Percentiles rank a stretch among this genome's conserved stretches.
phyloP scores from a whole-genome alignment of 2,113 vertebrate species.

The Sialia sialis region DNA sequence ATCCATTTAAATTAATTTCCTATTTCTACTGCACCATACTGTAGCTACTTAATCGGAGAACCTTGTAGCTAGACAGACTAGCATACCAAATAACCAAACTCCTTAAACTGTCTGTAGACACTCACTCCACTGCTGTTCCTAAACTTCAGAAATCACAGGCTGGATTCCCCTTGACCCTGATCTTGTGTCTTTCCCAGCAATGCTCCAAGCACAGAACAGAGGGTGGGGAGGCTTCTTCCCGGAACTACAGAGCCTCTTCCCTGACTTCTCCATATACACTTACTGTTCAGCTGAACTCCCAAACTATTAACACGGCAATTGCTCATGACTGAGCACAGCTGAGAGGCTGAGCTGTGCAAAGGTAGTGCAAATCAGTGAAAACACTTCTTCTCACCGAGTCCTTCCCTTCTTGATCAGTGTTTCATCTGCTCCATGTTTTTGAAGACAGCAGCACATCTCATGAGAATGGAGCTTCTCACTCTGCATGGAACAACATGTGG shows the following conservation, averaged over 20 bases:
- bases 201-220: background rate
- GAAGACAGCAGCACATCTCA: background rate
- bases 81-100: background rate
- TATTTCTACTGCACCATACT: background rate
- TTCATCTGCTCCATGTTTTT: background rate
- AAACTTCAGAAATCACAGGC: background rate
- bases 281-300: background rate
- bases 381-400: background rate
- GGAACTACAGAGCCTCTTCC: background rate
- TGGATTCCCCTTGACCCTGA: background rate
- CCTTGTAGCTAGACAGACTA: background rate
- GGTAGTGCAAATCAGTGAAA: background rate
- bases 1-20: background rate
- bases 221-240: background rate
- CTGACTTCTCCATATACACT: background rate
- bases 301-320: background rate
- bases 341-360: background rate
- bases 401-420: background rate
- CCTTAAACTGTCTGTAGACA: background rate
- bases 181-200: background rate
- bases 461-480: background rate
- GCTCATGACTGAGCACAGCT: background rate
- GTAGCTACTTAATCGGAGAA: background rate
- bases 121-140: background rate
- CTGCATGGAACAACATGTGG: background rate